Evolutionary conservation across 2,888 invertebrate genomes (phyloP), one percentile per base, ranked within the genome.

Genomic region (Phytoseiulus persimilis): DNA sequence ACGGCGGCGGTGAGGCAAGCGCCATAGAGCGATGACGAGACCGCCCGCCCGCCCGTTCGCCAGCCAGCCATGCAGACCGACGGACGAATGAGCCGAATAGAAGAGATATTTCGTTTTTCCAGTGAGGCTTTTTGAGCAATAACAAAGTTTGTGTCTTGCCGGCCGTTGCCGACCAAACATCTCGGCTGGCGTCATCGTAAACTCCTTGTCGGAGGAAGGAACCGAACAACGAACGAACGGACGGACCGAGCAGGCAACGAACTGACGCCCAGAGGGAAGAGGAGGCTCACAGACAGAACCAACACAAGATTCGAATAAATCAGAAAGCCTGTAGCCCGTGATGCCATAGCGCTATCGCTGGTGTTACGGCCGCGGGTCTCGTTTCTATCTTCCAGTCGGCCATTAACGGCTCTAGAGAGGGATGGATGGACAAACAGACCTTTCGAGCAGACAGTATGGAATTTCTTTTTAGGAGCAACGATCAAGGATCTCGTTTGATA

Each of bases 81-180:
- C 65, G 18, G 65, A 65, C 28, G 65, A 65, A 65, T 28, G 65
- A 65, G 65, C 65, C 65, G 28, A 65, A 65, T 65, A 65, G 65
- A 65, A 65, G 65, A 65, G 28, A 65, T 65, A 65, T 65, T 65
- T 65, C 65, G 65, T 65, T 65, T 65, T 65, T 65, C 65, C 65
- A 65, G 65, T 65, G 65, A 65, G 18, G 65, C 65, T 65, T 65
- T 65, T 65, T 65, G 65, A 65, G 65, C 65, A 65, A 65, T 65
- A 65, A 65, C 65, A 65, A 65, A 65, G 65, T 65, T 65, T 65
- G 65, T 65, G 65, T 65, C 65, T 65, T 65, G 65, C 65, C 65
- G 65, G 65, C 65, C 65, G 65, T 65, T 65, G 65, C 65, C 65
- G 65, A 65, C 65, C 65, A 65, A 65, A 65, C 65, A 65, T 65